phyloP scores from a whole-genome alignment of 53 echinoderm and acorn worm species.

The Holothuria scabra region DNA sequence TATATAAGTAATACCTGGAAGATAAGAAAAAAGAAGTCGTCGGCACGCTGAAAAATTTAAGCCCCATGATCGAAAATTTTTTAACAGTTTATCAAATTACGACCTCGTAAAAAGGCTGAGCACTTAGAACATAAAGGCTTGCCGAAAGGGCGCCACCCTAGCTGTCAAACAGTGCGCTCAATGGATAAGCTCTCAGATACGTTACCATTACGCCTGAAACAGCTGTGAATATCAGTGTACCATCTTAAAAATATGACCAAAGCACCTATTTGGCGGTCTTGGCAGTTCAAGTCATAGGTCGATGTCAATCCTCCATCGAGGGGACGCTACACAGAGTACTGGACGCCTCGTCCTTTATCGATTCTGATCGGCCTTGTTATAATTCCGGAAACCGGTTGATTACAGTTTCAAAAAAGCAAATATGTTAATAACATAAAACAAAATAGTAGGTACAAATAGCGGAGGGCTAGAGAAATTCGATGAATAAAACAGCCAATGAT shows the following conservation, averaged over 20 bases:
- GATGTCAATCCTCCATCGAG: too few relatives aligned
- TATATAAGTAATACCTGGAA: not conserved
- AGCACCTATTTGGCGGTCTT: too few relatives aligned
- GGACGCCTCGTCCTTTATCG: too few relatives aligned
- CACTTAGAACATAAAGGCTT: constrained; percentile 39
- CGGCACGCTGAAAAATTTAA: constrained; percentile 45
- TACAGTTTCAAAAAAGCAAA: too few relatives aligned
- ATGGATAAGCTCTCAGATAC: constrained; percentile 36
- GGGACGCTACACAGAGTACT: too few relatives aligned
- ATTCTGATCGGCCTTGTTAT: too few relatives aligned
- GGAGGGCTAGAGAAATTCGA: too few relatives aligned
- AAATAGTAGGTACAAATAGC: too few relatives aligned
- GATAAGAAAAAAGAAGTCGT: constrained; percentile 34
- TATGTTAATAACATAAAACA: too few relatives aligned
- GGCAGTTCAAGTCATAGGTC: too few relatives aligned
- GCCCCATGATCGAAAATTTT: not conserved
- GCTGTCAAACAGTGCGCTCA: constrained; percentile 54
- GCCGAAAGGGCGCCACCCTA: constrained; percentile 59
- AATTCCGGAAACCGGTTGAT: too few relatives aligned
- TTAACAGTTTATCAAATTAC: not conserved
- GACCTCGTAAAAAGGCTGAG: constrained; percentile 30
- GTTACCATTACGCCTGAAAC: constrained; percentile 46
- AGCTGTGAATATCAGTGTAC: constrained; percentile 53
- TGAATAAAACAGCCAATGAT: too few relatives aligned
- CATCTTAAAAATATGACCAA: constrained; percentile 56